A percentile compares a stretch with the other conserved stretches of the same genome.
Conservation (phyloP, 2,797 vertebrate genomes). For the Enteromius trimaculatus region DNA sequence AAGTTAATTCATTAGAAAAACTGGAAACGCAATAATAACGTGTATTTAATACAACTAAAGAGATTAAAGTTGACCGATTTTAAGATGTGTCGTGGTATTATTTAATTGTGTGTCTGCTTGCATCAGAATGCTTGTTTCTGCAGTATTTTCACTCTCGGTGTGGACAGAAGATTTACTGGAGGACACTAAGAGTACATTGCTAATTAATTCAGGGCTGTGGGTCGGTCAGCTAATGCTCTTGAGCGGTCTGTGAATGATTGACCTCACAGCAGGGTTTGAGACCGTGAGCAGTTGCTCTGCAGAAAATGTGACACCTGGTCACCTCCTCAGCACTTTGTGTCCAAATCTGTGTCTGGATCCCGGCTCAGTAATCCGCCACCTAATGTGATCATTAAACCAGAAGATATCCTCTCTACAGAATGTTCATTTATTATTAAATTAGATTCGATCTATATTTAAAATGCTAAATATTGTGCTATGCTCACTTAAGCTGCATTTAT, state of each 20-base stretch:
- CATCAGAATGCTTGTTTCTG: not conserved
- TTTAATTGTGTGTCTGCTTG: slow-evolving; percentile 29
- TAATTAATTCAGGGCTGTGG: slow-evolving; percentile 31
- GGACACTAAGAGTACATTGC: not conserved
- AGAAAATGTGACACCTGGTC: slow-evolving; percentile 43
- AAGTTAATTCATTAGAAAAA: slow-evolving; percentile 65
- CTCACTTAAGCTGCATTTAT: not conserved
- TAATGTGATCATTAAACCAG: not conserved
- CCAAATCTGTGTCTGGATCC: not conserved
- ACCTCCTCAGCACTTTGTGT: slow-evolving; percentile 45
- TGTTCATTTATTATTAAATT: not conserved
- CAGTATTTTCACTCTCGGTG: not conserved
- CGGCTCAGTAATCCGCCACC: not conserved
- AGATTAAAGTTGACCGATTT: slow-evolving; percentile 69
- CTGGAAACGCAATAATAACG: slow-evolving; percentile 64
- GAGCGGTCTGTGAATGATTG: slow-evolving; percentile 45
- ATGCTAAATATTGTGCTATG: not conserved
- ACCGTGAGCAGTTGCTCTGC: slow-evolving; percentile 54
- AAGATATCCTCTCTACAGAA: not conserved
- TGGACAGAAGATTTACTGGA: not conserved
- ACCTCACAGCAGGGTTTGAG: slow-evolving; percentile 45
- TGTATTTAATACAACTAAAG: slow-evolving; percentile 73
- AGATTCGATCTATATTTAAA: not conserved
- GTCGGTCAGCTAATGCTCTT: slow-evolving; percentile 30
- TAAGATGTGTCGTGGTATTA: slow-evolving; percentile 1